A percentile compares a stretch with the other conserved stretches of the same genome.
phyloP scores from a whole-genome alignment of 2,888 invertebrate species.

The Dyspetes luteomarginatus region DNA sequence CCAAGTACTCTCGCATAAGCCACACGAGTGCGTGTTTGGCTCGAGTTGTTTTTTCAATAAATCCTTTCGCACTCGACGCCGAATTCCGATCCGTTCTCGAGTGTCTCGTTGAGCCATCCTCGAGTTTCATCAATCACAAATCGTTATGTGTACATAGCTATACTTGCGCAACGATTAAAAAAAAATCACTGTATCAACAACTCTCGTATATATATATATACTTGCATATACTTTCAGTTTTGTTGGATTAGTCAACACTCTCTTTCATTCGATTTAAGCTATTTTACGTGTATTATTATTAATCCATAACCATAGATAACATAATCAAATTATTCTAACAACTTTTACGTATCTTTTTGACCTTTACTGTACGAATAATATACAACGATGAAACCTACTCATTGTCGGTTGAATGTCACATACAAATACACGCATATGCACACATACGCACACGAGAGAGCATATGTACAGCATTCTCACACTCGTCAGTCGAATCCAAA shows the following conservation, averaged over 20 bases:
- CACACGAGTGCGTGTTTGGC: not conserved
- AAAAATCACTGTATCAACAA: slow-evolving; percentile 6
- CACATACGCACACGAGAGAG: too few species aligned
- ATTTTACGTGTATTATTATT: not conserved
- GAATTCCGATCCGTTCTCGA: slow-evolving; percentile 27
- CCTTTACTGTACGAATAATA: too few species aligned
- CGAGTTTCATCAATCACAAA: slow-evolving; percentile 37
- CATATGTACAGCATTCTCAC: too few species aligned
- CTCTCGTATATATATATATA: not conserved
- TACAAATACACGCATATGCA: too few species aligned
- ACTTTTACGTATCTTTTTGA: too few species aligned
- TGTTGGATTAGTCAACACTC: not conserved
- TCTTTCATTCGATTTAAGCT: not conserved
- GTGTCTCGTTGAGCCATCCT: slow-evolving; percentile 21
- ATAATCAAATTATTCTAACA: not conserved
- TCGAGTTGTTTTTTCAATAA: not conserved
- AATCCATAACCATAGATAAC: not conserved
- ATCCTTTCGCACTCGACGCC: slow-evolving; percentile 19
- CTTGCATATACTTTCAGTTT: not conserved
- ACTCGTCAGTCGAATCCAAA: too few species aligned
- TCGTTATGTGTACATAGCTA: not conserved
- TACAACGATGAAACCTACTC: too few species aligned
- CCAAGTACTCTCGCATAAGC: slow-evolving; percentile 10
- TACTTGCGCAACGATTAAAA: not conserved
- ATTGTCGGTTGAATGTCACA: too few species aligned